These are phyloP conservation scores for Emydoidea blandingii DNA, from an alignment of 2,797 vertebrate species.

Conservation along the genomic window DNA sequence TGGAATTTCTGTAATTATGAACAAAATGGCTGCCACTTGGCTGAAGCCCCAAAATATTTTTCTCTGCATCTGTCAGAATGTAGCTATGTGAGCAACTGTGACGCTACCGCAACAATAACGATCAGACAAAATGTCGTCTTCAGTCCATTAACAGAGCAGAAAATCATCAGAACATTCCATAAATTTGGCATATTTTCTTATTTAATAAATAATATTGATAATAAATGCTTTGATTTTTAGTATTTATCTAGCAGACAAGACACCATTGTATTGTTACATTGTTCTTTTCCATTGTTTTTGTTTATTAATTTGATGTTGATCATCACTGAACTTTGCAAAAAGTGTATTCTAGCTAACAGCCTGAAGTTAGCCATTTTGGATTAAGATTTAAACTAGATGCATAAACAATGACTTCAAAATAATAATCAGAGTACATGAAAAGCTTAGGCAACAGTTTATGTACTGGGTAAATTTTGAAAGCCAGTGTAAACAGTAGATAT, in stretches of 20 bases:
- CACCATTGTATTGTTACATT: background rate
- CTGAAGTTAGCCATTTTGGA: conserved; percentile 19
- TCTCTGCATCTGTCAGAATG: background rate
- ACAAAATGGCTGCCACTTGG: background rate
- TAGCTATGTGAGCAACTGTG: background rate
- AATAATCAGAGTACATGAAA: conserved; percentile 19
- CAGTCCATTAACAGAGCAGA: background rate
- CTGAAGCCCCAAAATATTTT: background rate
- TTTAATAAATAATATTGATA: background rate
- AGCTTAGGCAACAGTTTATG: conserved; percentile 2
- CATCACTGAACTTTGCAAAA: background rate
- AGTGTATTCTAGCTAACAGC: background rate
- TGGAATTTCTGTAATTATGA: conserved; percentile 28
- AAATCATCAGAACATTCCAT: background rate
- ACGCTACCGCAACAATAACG: background rate
- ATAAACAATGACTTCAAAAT: background rate
- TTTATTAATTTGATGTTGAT: background rate
- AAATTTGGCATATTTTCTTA: background rate
- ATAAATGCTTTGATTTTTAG: background rate
- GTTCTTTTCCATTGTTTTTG: background rate
- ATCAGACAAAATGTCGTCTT: background rate
- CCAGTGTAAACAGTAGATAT: background rate
- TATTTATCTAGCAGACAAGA: background rate
- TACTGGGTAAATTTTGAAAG: conserved; percentile 12
- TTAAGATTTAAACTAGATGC: conserved; percentile 44